Evolutionary conservation across 2,113 vertebrate species (phyloP), one percentile per base, ranked within the genome.

Genomic region (Lycaon pictus): DNA sequence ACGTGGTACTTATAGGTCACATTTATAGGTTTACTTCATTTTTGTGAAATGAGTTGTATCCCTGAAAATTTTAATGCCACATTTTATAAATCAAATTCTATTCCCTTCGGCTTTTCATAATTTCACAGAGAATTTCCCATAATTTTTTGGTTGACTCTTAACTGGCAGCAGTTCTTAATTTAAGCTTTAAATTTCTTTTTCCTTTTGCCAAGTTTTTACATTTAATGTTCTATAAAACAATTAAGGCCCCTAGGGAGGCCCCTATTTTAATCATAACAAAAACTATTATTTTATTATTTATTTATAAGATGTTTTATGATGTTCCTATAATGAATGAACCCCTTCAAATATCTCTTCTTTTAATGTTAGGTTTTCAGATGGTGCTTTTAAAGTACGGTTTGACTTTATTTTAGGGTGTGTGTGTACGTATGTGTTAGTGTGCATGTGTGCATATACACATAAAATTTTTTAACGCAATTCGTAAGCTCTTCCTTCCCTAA

Each of bases 111-210:
- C 19, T 90, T 84, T 22, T 53, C 82, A 43, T 65, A 29, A 93
- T 84, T 95, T 87, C 89, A 48, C 25, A 90, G 51, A 56, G n/a
- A 85, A 82, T 92, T 82, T 92, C 29, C 63, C 51, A 17, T 72
- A 85, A 91, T 69, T 96, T 97, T 97, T 12, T 9, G 8, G 58
- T 76, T 71, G 82, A 72, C 65, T 55, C 72, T 94, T 88, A 93
- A 81, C n/a, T 83, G 53, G 56, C 83, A 65, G 29, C 17, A 5
- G 11, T 60, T 87, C 60, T 93, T 71, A 62, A 83, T 72, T 72
- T 82, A 35, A 88, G 51, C n/a, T 80, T 81, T 65, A 92, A 83
- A 29, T 69, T 92, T 81, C 32, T 60, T 65, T 96, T 86, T 81
- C 27, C 55, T 86, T 72, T 88, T 62, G 51, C 53, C 37, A 81